These are phyloP conservation scores for Anolis carolinensis DNA, from an alignment of 2,113 vertebrate species.

Conservation along the genomic window DNA sequence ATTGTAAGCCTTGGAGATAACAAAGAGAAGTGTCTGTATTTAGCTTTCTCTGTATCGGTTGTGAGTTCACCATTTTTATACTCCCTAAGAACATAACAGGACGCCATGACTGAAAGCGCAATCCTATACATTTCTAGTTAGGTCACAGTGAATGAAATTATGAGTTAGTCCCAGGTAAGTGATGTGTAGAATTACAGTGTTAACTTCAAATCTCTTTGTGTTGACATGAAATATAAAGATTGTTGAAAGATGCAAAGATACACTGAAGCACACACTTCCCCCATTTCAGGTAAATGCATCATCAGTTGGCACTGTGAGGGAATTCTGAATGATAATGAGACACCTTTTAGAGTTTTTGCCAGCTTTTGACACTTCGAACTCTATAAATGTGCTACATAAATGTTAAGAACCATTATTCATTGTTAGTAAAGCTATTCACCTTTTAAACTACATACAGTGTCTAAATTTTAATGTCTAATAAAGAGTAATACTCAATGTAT, in stretches of 20 bases:
- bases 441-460: background rate
- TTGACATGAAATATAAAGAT: background rate
- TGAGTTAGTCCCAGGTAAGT: background rate
- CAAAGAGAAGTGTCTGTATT: background rate
- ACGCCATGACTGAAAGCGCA: background rate
- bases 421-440: background rate
- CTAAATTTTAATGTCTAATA: background rate
- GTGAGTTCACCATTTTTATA: background rate
- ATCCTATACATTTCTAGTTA: background rate
- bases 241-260: background rate
- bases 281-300: background rate
- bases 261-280: background rate
- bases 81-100: background rate
- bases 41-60: background rate
- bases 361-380: background rate
- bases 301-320: background rate
- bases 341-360: background rate
- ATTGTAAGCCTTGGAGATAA: background rate
- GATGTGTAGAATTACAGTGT: background rate
- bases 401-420: background rate
- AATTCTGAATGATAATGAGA: background rate
- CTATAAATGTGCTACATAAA: background rate
- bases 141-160: no score
- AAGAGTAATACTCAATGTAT: background rate
- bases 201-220: background rate